Conservation (phyloP, 1,140 invertebrate species). For the Chionoecetes opilio region DNA sequence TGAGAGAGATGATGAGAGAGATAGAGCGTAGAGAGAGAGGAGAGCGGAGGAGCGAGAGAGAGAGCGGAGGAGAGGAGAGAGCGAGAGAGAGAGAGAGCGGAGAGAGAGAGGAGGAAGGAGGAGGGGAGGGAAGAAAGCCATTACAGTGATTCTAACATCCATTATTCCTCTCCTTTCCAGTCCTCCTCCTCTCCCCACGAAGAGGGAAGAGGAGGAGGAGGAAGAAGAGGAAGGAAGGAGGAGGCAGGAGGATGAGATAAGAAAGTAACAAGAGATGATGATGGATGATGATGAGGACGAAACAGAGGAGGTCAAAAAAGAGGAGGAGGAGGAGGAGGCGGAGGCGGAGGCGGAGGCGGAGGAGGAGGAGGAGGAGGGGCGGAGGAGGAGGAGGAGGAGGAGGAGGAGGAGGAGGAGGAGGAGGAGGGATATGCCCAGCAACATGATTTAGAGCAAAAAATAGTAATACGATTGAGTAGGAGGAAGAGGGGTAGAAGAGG, state of each 20-base stretch:
- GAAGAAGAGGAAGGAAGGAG: not conserved
- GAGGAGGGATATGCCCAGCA: not conserved
- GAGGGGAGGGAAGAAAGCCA: not conserved
- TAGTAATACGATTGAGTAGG: no score
- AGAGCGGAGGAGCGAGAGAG: no score
- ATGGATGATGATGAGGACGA: not conserved
- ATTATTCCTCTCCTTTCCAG: not conserved
- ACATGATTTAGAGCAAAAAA: not conserved
- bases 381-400: not conserved
- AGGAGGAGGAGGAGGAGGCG: conserved; percentile 12
- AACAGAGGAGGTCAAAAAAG: not conserved
- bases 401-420: not conserved
- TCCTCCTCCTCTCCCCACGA: conserved; percentile 11
- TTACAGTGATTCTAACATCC: conserved; percentile 20
- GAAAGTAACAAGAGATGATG: not conserved
- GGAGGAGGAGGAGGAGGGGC: not conserved
- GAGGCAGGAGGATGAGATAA: not conserved
- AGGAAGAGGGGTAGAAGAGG: no score
- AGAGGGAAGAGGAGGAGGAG: not conserved
- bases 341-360: not conserved
- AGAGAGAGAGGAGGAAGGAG: not conserved
- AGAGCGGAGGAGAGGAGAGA: no score
- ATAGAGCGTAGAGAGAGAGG: no score
- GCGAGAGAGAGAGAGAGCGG: no score
- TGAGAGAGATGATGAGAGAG: no score